These are phyloP conservation scores for Lutra lutra DNA, from an alignment of 2,797 vertebrate genomes.

Conservation along the genomic window DNA sequence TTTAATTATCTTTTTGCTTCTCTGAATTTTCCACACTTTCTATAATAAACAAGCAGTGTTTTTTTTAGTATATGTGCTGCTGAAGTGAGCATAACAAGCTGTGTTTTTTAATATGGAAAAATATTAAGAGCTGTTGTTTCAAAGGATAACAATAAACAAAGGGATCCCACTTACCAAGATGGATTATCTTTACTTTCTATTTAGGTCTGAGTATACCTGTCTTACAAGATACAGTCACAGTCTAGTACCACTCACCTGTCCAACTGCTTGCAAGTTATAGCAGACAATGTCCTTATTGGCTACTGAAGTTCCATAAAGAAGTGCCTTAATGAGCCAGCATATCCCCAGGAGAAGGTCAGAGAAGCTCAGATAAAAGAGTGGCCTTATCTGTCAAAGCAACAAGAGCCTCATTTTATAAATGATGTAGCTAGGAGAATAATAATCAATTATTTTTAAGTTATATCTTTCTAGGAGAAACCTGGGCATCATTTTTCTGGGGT, in stretches of 20 bases:
- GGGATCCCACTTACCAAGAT: background rate
- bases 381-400: slow-evolving; percentile 87
- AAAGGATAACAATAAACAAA: slow-evolving; percentile 6
- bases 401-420: slow-evolving; percentile 30
- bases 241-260: slow-evolving; percentile 88
- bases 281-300: slow-evolving; percentile 84
- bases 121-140: background rate
- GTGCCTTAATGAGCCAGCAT: slow-evolving; percentile 90
- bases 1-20: slow-evolving; percentile 32
- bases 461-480: slow-evolving; percentile 4
- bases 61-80: background rate
- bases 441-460: slow-evolving; percentile 3
- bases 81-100: background rate
- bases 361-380: slow-evolving; percentile 92
- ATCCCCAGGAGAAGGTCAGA: slow-evolving; percentile 91
- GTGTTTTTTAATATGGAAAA: slow-evolving; percentile 11
- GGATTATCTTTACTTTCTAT: background rate
- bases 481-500: background rate
- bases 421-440: background rate
- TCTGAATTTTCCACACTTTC: slow-evolving; percentile 42
- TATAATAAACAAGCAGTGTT: background rate
- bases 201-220: background rate
- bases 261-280: slow-evolving; percentile 91
- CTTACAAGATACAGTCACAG: background rate
- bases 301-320: slow-evolving; percentile 86